phyloP scores from a whole-genome alignment of 2,797 vertebrate genomes.

The Sebastolobus alascanus region DNA sequence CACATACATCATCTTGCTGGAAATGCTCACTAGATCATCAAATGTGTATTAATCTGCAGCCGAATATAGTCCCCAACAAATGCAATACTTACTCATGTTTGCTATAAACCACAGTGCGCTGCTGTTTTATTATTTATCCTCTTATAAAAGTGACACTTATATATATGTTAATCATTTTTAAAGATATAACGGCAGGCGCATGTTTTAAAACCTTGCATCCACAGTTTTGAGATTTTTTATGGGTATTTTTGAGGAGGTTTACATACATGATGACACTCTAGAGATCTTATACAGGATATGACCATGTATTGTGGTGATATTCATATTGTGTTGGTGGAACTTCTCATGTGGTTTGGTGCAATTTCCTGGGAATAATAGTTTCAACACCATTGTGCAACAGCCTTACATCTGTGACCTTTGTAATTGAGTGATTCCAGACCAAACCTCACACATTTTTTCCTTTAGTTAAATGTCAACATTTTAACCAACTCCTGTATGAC shows the following conservation, averaged over 20 bases:
- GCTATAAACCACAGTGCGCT: background rate
- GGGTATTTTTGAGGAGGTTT: background rate
- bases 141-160: background rate
- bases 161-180: background rate
- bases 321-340: background rate
- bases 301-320: background rate
- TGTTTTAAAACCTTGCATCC: background rate
- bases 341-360: background rate
- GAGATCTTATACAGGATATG: background rate
- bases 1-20: no score
- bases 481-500: background rate
- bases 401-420: conserved; percentile 12
- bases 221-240: background rate
- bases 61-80: background rate
- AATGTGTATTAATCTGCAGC: background rate
- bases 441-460: background rate
- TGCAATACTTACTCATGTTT: no score
- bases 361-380: background rate
- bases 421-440: conserved; percentile 19
- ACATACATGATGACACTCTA: background rate
- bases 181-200: background rate
- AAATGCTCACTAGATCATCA: background rate
- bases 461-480: background rate
- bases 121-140: background rate
- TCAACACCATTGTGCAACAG: background rate